Conservation (phyloP, 2,113 vertebrate species). For the Scytalopus superciliaris region DNA sequence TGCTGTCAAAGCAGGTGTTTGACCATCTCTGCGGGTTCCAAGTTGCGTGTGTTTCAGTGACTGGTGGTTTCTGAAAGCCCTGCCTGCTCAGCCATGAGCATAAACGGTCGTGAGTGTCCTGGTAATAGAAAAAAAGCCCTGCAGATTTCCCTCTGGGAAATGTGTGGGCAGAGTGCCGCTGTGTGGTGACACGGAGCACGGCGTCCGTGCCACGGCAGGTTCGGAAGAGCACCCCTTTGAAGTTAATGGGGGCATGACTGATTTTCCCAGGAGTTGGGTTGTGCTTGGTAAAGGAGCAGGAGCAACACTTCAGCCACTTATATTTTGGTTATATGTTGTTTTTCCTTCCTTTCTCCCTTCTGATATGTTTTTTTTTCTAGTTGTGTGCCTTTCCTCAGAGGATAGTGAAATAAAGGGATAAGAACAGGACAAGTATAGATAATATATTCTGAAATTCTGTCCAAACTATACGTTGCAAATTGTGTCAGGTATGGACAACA, state of each 20-base stretch:
- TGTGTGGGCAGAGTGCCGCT: constrained; percentile 40
- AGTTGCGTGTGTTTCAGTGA: background rate
- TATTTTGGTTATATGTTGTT: background rate
- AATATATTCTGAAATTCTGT: background rate
- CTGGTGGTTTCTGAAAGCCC: background rate
- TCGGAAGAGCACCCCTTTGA: background rate
- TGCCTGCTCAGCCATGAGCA: background rate
- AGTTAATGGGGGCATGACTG: background rate
- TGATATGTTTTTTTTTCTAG: background rate
- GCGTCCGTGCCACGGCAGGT: background rate
- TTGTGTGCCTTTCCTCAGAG: background rate
- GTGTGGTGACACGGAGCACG: constrained; percentile 16
- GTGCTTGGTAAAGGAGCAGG: background rate
- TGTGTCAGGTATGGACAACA: background rate
- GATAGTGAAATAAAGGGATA: background rate
- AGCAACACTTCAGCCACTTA: background rate
- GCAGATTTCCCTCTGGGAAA: background rate
- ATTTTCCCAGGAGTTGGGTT: background rate
- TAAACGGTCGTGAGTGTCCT: background rate
- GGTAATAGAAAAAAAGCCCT: background rate
- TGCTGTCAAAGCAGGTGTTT: background rate
- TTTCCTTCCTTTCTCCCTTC: background rate
- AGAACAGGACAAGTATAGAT: background rate
- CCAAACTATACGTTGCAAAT: background rate
- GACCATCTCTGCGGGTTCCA: background rate